Evolutionary conservation across 2,888 invertebrate species (phyloP).

Genomic region (Dryococelus australis): DNA sequence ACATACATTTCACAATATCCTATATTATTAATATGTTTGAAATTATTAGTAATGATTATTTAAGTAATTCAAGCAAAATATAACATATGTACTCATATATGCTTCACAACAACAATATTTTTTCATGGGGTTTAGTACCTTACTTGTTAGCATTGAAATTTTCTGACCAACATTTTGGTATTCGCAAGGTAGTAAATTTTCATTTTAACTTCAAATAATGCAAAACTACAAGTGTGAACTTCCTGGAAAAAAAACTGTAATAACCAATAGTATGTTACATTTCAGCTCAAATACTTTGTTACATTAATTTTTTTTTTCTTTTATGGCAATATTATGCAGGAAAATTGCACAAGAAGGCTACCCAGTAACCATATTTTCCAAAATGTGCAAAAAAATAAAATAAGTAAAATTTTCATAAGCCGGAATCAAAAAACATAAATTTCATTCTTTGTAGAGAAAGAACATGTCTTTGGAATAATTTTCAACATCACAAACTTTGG

Average conservation of each 20-base stretch:
- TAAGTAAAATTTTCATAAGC: not conserved
- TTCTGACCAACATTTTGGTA: not conserved
- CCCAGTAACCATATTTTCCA: not conserved
- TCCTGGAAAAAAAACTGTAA: not conserved
- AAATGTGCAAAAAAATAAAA: not conserved
- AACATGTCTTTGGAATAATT: not conserved
- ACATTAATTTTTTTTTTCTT: not conserved
- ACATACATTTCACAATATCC: not conserved
- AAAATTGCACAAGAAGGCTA: not conserved
- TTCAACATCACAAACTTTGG: conserved; percentile 17
- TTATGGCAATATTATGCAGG: not conserved
- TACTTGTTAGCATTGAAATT: not conserved
- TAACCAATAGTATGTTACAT: not conserved
- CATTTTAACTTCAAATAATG: not conserved
- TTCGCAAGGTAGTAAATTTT: no score
- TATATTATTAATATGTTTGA: not conserved
- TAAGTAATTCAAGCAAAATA: not conserved
- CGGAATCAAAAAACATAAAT: not conserved
- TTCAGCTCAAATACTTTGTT: not conserved
- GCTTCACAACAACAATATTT: not conserved
- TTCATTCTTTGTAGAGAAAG: conserved; percentile 17
- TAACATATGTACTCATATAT: not conserved
- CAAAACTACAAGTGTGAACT: conserved; percentile 16
- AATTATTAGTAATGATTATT: not conserved
- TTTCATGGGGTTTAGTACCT: not conserved